Base-by-base conservation (phyloP, 2,797 vertebrate genomes). In the Gymnothorax javanicus region DNA sequence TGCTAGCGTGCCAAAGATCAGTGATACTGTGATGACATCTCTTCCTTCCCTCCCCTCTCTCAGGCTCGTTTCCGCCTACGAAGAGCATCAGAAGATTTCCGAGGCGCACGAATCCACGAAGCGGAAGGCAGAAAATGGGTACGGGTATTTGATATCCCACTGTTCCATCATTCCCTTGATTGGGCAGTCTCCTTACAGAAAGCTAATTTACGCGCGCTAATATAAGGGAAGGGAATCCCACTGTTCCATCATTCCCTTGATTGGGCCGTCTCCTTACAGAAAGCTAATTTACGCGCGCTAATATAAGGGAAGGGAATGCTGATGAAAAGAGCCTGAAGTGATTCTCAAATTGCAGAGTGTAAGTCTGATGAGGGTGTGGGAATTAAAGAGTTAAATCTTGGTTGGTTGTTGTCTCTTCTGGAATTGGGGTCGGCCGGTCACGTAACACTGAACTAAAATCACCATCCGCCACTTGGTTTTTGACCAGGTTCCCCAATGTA, bases 71-170 rank as follows among this genome's bases (percentile, higher is more conserved):
- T 94, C 96, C 84, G 96, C 98, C 1, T 97, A 98, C 52, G 97
- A 98, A 4, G 97, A 99, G 84, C 97, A 98, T 84, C 97, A 99
- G 87, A 96, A 95, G 17, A 97, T 99, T 81, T 92, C 97, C 83
- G 97, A 97, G 94, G 98, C 99, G 93, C 96, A 95, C 23, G 98
- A 99, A 56, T 91, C 95, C 7, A 85, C 96, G 23, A 99, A 99
- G 92, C 96, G 97, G 91, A 98, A 98, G 92, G 96, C 97, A 0
- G 98, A 99, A 95, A 99, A 99, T 25, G 98, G 98, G 93, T 99
- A 96, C 89, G 96, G 91, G 27, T 0, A 13, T 15, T 7, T 23
- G 17, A 81, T 81, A 52, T 50, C 52, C 73, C 27, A 5, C 27
- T 43, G 15, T 50, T 52, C 1, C 8, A n/a, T 64, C 60, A 60